These are phyloP conservation scores for Pycnonotus jocosus DNA, from an alignment of 2,113 vertebrate genomes.

Conservation along the genomic window DNA sequence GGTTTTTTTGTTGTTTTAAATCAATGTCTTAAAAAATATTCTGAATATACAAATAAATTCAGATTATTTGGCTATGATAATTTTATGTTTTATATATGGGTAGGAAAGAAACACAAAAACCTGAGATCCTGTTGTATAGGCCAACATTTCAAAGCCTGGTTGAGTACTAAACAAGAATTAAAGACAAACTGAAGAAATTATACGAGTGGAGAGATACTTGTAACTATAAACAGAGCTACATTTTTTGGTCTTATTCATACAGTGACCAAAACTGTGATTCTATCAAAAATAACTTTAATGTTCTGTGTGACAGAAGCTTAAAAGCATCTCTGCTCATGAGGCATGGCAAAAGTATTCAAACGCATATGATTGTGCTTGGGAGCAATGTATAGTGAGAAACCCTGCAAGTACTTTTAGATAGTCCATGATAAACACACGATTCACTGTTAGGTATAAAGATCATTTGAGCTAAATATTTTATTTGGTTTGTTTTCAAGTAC, in stretches of 20 bases:
- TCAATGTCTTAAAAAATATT: background rate
- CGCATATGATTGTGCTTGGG: background rate
- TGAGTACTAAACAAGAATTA: background rate
- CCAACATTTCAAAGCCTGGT: background rate
- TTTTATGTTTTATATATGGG: background rate
- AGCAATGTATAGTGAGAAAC: background rate
- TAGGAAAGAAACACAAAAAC: background rate
- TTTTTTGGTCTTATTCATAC: background rate
- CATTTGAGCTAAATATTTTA: background rate
- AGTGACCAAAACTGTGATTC: background rate
- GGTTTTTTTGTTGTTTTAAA: background rate
- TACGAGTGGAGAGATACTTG: background rate
- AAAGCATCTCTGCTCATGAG: background rate
- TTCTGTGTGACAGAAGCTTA: background rate
- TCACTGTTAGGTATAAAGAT: background rate
- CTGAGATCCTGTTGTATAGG: background rate
- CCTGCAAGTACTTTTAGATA: background rate
- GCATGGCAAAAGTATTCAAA: background rate
- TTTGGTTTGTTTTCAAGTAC: background rate
- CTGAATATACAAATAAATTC: background rate
- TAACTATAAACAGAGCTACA: background rate
- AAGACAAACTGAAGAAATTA: background rate
- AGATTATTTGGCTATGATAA: background rate
- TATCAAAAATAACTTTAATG: background rate
- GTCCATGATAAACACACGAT: background rate